phyloP scores from a whole-genome alignment of 2,797 vertebrate species.

The Anisognathus igniventris region DNA sequence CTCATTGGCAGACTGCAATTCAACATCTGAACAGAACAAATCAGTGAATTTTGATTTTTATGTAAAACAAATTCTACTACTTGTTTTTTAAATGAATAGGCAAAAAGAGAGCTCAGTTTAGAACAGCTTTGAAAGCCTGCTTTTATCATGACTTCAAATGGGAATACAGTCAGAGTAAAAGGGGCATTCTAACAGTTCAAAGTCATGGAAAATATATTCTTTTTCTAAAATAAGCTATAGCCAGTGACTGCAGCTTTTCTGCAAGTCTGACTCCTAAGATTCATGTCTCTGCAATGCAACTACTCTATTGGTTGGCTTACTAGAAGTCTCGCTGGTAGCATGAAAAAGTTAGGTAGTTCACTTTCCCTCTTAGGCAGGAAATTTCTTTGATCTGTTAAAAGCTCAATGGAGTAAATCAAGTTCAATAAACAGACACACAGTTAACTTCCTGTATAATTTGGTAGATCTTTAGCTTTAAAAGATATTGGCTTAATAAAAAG shows the following conservation, averaged over 20 bases:
- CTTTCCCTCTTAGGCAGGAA: background rate
- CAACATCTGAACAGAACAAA: background rate
- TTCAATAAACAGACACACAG: constrained; percentile 33
- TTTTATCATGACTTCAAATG: background rate
- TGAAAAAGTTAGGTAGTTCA: constrained; percentile 4
- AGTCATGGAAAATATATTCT: background rate
- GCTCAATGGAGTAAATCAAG: constrained; percentile 40
- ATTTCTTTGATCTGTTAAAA: constrained; percentile 39
- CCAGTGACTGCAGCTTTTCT: constrained; percentile 9
- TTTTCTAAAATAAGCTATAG: background rate
- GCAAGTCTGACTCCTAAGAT: constrained; percentile 6
- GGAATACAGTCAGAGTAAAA: background rate
- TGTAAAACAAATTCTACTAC: background rate
- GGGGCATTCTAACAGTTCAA: background rate
- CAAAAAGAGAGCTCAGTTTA: background rate
- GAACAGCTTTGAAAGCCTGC: background rate
- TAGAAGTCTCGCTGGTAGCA: background rate
- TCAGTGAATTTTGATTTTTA: background rate
- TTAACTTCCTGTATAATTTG: constrained; percentile 12
- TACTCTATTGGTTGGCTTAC: background rate
- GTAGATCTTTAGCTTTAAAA: constrained; percentile 34
- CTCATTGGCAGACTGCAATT: background rate
- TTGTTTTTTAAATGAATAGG: background rate
- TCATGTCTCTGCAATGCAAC: background rate
- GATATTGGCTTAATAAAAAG: constrained; percentile 55